Percentiles rank a stretch among this genome's conserved stretches.
Conservation (phyloP, 1,140 invertebrate species). For the Armadillidium nasatum region DNA sequence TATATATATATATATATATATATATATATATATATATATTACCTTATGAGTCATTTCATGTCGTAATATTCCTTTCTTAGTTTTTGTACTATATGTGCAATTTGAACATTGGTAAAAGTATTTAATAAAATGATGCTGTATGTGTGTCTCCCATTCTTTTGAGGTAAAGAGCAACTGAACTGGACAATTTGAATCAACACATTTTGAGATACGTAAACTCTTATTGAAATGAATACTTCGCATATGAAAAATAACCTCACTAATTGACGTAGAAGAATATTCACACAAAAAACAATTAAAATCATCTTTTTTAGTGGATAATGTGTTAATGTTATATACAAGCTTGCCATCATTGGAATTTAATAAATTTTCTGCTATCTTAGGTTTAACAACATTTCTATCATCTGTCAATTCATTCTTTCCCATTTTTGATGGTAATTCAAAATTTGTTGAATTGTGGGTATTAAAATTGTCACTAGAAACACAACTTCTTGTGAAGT, state of each 20-base stretch:
- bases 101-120: neutral
- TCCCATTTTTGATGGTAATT: no score
- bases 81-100: neutral
- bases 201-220: neutral
- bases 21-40: no score
- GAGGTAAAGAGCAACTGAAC: neutral
- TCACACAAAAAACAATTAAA: neutral
- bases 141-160: neutral
- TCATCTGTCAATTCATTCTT: no score
- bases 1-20: no score
- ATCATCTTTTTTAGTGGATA: no score
- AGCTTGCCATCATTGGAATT: no score
- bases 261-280: neutral
- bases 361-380: no score
- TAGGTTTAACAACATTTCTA: no score
- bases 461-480: no score
- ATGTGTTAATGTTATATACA: no score
- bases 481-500: no score
- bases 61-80: neutral
- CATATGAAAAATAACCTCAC: neutral
- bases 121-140: neutral
- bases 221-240: neutral
- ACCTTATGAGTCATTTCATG: neutral
- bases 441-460: no score
- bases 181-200: neutral